Evolutionary conservation across 2,888 invertebrate species (phyloP).

Genomic region (Myathropa florea): DNA sequence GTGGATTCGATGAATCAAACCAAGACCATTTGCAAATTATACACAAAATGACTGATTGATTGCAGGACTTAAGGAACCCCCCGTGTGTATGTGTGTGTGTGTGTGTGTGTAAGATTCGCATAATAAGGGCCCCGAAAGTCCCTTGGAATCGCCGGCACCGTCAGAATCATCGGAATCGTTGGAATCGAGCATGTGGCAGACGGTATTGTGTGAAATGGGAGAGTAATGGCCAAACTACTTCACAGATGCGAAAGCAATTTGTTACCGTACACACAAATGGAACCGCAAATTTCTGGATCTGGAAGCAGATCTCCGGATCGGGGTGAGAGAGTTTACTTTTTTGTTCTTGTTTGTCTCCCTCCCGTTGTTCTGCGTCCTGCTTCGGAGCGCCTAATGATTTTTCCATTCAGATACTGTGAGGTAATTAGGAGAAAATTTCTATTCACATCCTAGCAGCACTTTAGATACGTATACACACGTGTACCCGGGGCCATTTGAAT

Average conservation of each 20-base stretch:
- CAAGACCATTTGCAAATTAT: slow-evolving; percentile 57
- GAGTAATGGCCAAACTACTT: slow-evolving; percentile 51
- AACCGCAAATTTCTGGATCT: slow-evolving; percentile 18
- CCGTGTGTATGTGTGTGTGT: not conserved
- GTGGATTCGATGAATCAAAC: slow-evolving; percentile 17
- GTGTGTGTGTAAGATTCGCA: slow-evolving; percentile 10
- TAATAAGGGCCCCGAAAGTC: slow-evolving; percentile 19
- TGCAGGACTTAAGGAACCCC: slow-evolving; percentile 37
- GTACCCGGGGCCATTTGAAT: slow-evolving; percentile 7
- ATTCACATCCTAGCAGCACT: slow-evolving; percentile 5
- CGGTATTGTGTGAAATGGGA: slow-evolving; percentile 18
- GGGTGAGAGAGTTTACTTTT: not conserved
- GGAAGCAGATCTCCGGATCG: not conserved
- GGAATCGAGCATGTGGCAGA: not conserved
- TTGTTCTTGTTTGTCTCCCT: not conserved
- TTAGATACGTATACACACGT: slow-evolving; percentile 15
- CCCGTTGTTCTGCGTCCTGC: not conserved
- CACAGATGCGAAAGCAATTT: slow-evolving; percentile 56
- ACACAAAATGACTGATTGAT: slow-evolving; percentile 64
- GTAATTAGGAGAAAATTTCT: slow-evolving; percentile 44
- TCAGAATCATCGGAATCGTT: not conserved
- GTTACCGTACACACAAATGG: slow-evolving; percentile 37
- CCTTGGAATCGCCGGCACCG: not conserved
- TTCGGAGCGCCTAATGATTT: slow-evolving; percentile 28
- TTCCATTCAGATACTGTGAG: slow-evolving; percentile 31